Evolutionary conservation across 1,140 invertebrate genomes (phyloP).

Genomic region (Pogonomyrmex barbatus): DNA sequence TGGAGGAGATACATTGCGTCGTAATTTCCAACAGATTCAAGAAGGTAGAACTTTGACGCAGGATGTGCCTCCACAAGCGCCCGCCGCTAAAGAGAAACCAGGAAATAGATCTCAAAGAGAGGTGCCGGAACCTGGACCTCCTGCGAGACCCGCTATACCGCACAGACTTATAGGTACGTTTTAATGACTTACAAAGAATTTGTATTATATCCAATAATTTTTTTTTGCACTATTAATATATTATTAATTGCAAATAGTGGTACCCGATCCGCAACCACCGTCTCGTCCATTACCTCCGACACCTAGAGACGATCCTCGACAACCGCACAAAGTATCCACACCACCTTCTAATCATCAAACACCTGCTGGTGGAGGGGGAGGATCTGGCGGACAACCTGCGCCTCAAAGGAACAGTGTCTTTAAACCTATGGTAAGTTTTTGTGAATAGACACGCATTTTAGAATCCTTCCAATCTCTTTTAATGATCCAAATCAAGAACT

Average conservation of each 20-base stretch:
- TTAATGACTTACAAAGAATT: constrained; percentile 11
- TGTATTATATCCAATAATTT: constrained; percentile 8
- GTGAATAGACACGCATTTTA: not conserved
- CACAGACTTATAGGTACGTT: constrained; percentile 92
- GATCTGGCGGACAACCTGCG: constrained; percentile 84
- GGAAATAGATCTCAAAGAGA: constrained; percentile 80
- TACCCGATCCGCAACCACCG: constrained; percentile 89
- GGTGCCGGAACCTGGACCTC: constrained; percentile 93
- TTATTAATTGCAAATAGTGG: constrained; percentile 80
- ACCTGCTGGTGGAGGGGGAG: constrained; percentile 77
- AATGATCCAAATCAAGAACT: constrained; percentile 15
- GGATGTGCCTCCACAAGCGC: constrained; percentile 86
- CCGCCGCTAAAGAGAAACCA: constrained; percentile 87
- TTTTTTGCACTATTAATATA: constrained; percentile 64
- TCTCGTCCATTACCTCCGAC: constrained; percentile 94
- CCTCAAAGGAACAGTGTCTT: constrained; percentile 93
- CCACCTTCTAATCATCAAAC: constrained; percentile 86
- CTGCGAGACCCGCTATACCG: constrained; percentile 93
- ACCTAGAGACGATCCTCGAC: constrained; percentile 89
- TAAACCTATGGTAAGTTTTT: constrained; percentile 91
- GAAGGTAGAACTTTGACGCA: constrained; percentile 91
- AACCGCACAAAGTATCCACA: constrained; percentile 88
- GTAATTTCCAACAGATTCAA: constrained; percentile 99
- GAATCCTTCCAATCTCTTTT: constrained; percentile 1
- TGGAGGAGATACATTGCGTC: constrained; percentile 95